Percentiles rank a stretch among this genome's conserved stretches.
Evolutionary conservation across 2,888 invertebrate species (phyloP).

Genomic region (Lymantria monacha): DNA sequence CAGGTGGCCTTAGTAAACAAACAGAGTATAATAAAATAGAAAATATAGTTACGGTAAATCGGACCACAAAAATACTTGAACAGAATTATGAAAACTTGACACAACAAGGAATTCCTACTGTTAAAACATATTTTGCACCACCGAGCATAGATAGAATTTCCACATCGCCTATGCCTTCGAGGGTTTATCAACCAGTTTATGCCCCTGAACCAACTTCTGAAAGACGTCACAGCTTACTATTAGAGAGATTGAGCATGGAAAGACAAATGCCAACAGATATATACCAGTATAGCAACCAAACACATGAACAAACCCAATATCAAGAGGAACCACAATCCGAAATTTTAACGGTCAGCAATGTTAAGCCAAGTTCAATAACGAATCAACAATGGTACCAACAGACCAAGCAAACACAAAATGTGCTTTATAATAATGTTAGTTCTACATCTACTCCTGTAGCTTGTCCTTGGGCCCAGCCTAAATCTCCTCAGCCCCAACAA

Average conservation of each 20-base stretch:
- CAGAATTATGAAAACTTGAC: slow-evolving; percentile 62
- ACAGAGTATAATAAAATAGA: slow-evolving; percentile 72
- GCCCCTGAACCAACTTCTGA: slow-evolving; percentile 57
- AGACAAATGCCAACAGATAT: slow-evolving; percentile 67
- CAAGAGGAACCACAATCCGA: slow-evolving; percentile 70
- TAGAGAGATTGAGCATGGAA: slow-evolving; percentile 71
- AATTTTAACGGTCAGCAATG: slow-evolving; percentile 67
- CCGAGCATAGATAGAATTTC: slow-evolving; percentile 60
- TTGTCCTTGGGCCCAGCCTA: slow-evolving; percentile 43
- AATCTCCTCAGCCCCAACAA: slow-evolving; percentile 39
- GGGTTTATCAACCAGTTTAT: slow-evolving; percentile 60
- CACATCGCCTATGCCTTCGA: slow-evolving; percentile 55
- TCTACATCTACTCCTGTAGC: slow-evolving; percentile 31
- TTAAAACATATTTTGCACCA: slow-evolving; percentile 66
- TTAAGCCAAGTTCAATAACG: slow-evolving; percentile 70
- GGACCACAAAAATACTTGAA: slow-evolving; percentile 70
- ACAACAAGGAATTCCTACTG: slow-evolving; percentile 59
- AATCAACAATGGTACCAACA: slow-evolving; percentile 76
- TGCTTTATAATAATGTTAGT: slow-evolving; percentile 52
- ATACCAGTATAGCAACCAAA: slow-evolving; percentile 63
- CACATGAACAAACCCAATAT: slow-evolving; percentile 56
- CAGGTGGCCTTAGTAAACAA: slow-evolving; percentile 58
- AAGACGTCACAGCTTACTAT: slow-evolving; percentile 68
- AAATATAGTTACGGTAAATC: slow-evolving; percentile 72
- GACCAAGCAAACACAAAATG: slow-evolving; percentile 54